Base-by-base conservation (phyloP, 2,113 vertebrate species). In the Emydura subglobosa region DNA sequence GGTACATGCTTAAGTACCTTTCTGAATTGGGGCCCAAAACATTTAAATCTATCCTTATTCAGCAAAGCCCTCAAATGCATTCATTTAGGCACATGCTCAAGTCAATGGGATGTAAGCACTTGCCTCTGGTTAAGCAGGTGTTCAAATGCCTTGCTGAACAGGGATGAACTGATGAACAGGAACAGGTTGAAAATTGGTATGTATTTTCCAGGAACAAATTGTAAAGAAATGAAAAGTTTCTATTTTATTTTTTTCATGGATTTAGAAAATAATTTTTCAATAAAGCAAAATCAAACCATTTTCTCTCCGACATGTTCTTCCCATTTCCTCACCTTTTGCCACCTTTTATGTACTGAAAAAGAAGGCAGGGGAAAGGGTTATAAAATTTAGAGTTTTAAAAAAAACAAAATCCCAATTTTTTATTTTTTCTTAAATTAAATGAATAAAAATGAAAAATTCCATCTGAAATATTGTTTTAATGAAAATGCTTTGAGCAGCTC, bases 41-140 rank as follows among this genome's bases (percentile, higher is more conserved):
- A 44, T 47, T 47, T 78, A 96, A 92, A 39, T 91, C 59, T 47
- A 85, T 86, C 49, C 83, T 74, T n/a, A 88, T 91, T 93, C 83
- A 89, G 55, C 87, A 94, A 57, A 47, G 91, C 55, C 84, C 84
- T 91, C 65, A 95, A n/a, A 55, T 39, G 90, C 19, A 39, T 11
- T 68, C 89, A 55, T 94, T 96, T 80, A 92, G 93, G 78, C 44
- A 83, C 79, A 91, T 6, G 11, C 85, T 91, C 82, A 89, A 95
- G 95, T 96, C 96, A 95, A 95, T 49, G 92, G 93, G 93, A 97
- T 96, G n/a, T 93, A 96, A 81, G 89, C 85, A 54, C 94, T 93
- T 95, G 39, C 94, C 93, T 95, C 88, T 95, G 91, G 93, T 94
- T 88, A 79, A 13, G 74, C 79, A 51, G 34, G 79, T 94, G 91